Base-by-base conservation (phyloP, 2,888 invertebrate genomes). In the Athalia circularis region DNA sequence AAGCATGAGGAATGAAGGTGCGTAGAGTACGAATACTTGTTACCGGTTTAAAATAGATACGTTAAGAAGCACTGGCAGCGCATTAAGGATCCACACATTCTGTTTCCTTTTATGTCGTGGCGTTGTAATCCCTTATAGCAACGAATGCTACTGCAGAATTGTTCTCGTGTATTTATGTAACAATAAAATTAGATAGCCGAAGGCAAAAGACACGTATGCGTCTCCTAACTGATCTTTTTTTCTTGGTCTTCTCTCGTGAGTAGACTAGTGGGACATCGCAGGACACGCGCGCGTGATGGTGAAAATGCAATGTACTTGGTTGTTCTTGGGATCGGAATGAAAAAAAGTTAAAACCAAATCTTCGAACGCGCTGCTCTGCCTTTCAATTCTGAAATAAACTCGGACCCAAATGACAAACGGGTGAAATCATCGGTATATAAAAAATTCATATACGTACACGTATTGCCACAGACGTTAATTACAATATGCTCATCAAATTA, bases 101-200 rank as follows among this genome's bases (percentile, higher is more conserved):
- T 79, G 70, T 78, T 81, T 87, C 87, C 86, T 87, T 87, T 88
- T 87, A 84, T 80, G 85, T 86, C 84, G 83, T 77, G 82, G 61
- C 64, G n/a, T 5, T 78, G 57, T 72, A 59, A 72, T 72, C 7
- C 57, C 45, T 43, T 47, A 72, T 57, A 47, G 29, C 29, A 29
- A 29, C 29, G 29, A 29, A 29, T 29, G 29, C 29, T 29, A 29
- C 29, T 29, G 29, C 29, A n/a, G 9, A 54, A 54, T 54, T 11
- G 54, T 4, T 78, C 77, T 82, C 81, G 79, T 78, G 82, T 85
- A 85, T 86, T 85, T 84, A 85, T 83, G 84, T 84, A 85, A 87
- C 86, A 85, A 84, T 87, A 82, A 84, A 88, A 85, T 88, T 87
- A 86, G 86, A 83, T 80, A 84, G 85, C 87, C 86, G 87, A 84